Conservation (phyloP, 64 coral and sea anemone genomes). For the Acropora tenuis region DNA sequence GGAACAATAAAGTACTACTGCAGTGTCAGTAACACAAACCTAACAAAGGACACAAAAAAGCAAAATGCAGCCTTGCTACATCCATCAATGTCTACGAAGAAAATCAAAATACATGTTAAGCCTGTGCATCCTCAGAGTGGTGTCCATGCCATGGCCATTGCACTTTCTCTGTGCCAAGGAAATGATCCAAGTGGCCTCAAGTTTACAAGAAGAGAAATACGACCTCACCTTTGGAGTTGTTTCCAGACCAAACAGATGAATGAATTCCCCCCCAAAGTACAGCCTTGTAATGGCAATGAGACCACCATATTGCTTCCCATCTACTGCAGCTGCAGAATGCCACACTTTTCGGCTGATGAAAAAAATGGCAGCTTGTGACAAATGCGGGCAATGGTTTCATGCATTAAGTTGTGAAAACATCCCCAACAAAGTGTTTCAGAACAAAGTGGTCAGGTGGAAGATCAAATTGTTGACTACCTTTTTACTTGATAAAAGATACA, state of each 20-base stretch:
- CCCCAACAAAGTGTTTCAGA: slow-evolving; percentile 12
- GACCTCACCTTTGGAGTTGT: background rate
- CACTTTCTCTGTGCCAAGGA: slow-evolving; percentile 13
- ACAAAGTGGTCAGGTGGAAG: background rate
- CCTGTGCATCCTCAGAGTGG: slow-evolving; percentile 26
- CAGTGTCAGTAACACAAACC: too few relatives aligned
- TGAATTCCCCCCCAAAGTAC: slow-evolving; percentile 20
- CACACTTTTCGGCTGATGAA: slow-evolving; percentile 13
- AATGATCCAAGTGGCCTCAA: background rate
- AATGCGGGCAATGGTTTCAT: slow-evolving; percentile 11
- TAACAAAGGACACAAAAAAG: background rate
- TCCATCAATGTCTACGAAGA: background rate
- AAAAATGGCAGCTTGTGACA: slow-evolving; percentile 26
- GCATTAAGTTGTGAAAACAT: slow-evolving; percentile 23
- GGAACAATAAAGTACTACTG: too few relatives aligned
- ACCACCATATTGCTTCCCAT: background rate
- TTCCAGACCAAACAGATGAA: slow-evolving; percentile 14
- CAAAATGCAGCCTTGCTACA: slow-evolving; percentile 16
- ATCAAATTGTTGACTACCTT: slow-evolving; percentile 5
- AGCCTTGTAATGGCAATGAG: slow-evolving; percentile 19
- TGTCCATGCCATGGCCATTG: slow-evolving; percentile 38
- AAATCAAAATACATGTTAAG: slow-evolving; percentile 20
- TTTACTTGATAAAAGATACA: too few relatives aligned
- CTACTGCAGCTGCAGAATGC: background rate
- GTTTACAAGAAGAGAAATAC: background rate